phyloP scores from a whole-genome alignment of 1,140 invertebrate genomes.

The Dendrolimus punctatus region DNA sequence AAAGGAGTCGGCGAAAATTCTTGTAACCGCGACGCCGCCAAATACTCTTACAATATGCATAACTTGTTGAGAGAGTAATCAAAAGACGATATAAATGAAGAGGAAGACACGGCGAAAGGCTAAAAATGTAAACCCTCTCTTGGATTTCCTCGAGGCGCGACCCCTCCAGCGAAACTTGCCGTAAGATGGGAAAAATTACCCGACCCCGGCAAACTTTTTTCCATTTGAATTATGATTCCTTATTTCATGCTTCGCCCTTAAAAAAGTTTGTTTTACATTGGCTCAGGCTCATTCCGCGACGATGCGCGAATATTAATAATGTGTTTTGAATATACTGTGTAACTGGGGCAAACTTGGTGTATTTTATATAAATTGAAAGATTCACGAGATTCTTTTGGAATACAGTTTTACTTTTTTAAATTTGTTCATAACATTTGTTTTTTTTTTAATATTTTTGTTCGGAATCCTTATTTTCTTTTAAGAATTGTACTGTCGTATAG shows the following conservation, averaged over 20 bases:
- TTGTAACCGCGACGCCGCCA: constrained; percentile 39
- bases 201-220: constrained; percentile 63
- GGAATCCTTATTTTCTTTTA: no score
- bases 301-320: constrained; percentile 44
- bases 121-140: constrained; percentile 68
- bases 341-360: not conserved
- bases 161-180: constrained; percentile 62
- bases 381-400: no score
- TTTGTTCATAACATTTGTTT: no score
- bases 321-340: constrained; percentile 26
- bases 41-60: constrained; percentile 68
- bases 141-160: constrained; percentile 57
- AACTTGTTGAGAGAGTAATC: constrained; percentile 71
- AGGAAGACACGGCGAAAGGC: constrained; percentile 65
- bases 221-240: constrained; percentile 72
- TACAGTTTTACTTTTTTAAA: no score
- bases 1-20: constrained; percentile 55
- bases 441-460: no score
- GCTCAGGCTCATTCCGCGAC: constrained; percentile 48
- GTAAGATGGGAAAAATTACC: constrained; percentile 71
- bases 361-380: constrained; percentile 15
- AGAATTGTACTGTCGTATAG: no score
- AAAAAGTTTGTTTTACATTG: constrained; percentile 64
- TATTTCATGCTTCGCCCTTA: constrained; percentile 62
- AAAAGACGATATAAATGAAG: constrained; percentile 70